Evolutionary conservation across 2,797 vertebrate species (phyloP).

Genomic region (Crypturellus tataupa): DNA sequence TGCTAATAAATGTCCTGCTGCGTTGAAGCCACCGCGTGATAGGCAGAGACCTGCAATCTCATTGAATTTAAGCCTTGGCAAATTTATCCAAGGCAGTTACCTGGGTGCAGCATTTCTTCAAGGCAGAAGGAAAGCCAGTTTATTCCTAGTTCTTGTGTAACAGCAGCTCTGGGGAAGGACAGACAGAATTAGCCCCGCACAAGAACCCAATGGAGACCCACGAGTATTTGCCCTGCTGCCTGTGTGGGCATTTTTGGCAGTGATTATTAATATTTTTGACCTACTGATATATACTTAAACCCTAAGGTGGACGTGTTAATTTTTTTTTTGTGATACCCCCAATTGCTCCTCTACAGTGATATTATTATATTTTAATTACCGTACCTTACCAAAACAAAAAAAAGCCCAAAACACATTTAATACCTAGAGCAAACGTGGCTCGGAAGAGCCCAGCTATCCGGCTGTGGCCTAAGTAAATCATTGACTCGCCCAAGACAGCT

Average conservation of each 20-base stretch:
- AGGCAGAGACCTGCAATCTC: neutral
- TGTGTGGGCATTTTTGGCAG: neutral
- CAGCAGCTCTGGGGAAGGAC: conserved; percentile 15
- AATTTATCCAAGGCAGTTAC: conserved; percentile 1
- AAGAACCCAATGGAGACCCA: neutral
- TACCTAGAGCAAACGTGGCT: neutral
- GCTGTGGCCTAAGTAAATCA: neutral
- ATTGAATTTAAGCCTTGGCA: neutral
- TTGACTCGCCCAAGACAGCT: neutral
- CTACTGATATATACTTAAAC: neutral
- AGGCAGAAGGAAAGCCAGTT: neutral
- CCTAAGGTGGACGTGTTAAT: fast-evolving
- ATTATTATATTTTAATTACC: neutral
- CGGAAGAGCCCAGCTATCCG: neutral
- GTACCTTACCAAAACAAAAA: neutral
- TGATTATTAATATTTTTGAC: neutral
- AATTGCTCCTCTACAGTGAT: neutral
- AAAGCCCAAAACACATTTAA: neutral
- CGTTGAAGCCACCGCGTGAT: neutral
- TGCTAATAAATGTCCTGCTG: neutral
- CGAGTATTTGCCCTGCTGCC: conserved; percentile 7
- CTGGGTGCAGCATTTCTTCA: neutral
- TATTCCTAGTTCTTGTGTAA: neutral
- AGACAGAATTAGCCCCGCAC: neutral
- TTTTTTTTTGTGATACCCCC: neutral